A percentile compares a stretch with the other conserved stretches of the same genome.
phyloP scores from a whole-genome alignment of 2,888 invertebrate genomes.

The Gari tellinella region DNA sequence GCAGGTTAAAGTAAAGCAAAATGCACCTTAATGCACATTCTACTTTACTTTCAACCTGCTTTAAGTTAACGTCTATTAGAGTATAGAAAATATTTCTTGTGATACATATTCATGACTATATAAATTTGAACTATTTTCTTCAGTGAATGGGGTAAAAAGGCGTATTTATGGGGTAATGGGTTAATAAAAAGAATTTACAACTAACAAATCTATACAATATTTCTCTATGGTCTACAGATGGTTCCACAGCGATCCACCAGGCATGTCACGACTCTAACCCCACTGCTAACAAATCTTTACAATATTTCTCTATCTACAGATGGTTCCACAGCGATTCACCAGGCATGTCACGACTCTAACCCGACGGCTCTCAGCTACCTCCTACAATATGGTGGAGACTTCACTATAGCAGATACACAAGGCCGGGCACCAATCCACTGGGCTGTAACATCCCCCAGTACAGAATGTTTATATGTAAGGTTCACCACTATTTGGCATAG shows the following conservation, averaged over 20 bases:
- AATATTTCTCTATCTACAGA: constrained; percentile 68
- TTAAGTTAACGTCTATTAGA: too few species aligned
- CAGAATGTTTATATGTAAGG: constrained; percentile 80
- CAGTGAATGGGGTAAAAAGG: too few species aligned
- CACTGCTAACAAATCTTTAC: background rate
- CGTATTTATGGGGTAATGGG: too few species aligned
- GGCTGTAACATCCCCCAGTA: constrained; percentile 78
- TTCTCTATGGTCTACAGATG: constrained; percentile 77
- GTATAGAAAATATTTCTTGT: too few species aligned
- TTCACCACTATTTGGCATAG: too few species aligned
- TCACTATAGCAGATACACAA: constrained; percentile 77
- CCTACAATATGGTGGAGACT: constrained; percentile 79
- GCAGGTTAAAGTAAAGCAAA: too few species aligned
- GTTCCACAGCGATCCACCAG: constrained; percentile 82
- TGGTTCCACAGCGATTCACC: constrained; percentile 83
- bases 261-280: constrained; percentile 83
- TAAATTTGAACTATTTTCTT: too few species aligned
- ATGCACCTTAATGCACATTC: too few species aligned
- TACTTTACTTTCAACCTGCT: too few species aligned
- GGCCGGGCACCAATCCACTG: constrained; percentile 83
- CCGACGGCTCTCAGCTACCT: constrained; percentile 76
- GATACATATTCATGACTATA: too few species aligned
- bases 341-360: constrained; percentile 83
- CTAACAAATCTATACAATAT: too few species aligned
- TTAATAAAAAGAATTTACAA: too few species aligned